Evolutionary conservation across 2,797 vertebrate species (phyloP).

Genomic region (Epinephelus awoara): DNA sequence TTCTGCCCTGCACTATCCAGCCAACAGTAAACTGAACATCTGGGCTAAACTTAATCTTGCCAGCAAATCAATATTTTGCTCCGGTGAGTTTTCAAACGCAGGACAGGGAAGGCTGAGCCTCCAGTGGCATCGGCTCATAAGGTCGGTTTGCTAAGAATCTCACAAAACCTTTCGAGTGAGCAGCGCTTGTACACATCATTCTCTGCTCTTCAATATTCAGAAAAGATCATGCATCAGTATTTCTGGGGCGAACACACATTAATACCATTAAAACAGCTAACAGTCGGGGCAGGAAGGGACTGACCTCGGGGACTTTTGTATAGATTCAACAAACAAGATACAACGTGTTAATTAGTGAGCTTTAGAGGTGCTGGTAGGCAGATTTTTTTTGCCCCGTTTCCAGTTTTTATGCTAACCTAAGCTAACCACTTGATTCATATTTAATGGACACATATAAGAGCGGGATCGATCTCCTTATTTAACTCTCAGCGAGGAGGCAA

Average conservation of each 20-base stretch:
- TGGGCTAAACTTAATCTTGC: constrained; percentile 26
- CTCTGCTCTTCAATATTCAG: constrained; percentile 2
- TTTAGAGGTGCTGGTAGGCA: constrained; percentile 15
- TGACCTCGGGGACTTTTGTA: constrained; percentile 22
- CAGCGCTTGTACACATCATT: background rate
- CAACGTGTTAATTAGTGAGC: constrained; percentile 15
- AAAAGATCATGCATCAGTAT: background rate
- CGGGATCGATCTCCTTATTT: constrained; percentile 1
- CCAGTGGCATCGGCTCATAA: background rate
- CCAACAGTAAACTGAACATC: constrained; percentile 45
- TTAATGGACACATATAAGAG: constrained; percentile 6
- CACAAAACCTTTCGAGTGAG: background rate
- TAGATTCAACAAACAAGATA: constrained; percentile 13
- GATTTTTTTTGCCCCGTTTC: constrained; percentile 12
- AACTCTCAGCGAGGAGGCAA: too few species aligned
- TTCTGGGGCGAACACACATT: background rate
- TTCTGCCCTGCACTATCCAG: constrained; percentile 25
- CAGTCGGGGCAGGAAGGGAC: background rate
- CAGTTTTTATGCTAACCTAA: constrained; percentile 17
- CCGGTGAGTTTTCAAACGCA: constrained; percentile 23
- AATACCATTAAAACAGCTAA: constrained; percentile 9
- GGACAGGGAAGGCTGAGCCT: constrained; percentile 14
- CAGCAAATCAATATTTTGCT: constrained; percentile 40
- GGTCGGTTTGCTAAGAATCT: constrained; percentile 9
- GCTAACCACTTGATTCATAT: constrained; percentile 9